Conservation (phyloP, 1,140 invertebrate genomes). For the Lepidurus couesii region DNA sequence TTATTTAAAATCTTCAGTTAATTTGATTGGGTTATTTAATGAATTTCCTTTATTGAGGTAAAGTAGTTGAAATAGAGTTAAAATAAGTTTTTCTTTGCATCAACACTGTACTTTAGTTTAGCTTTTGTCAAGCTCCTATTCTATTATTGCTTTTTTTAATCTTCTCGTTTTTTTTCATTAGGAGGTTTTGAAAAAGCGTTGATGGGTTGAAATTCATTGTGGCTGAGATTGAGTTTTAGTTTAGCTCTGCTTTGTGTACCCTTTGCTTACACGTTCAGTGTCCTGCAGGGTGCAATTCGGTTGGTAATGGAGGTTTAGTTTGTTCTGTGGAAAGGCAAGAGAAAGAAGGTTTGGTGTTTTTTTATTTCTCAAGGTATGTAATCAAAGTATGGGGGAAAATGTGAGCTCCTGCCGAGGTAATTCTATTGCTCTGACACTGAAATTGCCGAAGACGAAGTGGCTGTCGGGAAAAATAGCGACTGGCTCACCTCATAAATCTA, state of each 20-base stretch:
- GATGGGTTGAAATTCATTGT: neutral
- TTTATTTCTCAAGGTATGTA: neutral
- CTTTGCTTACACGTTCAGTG: slow-evolving; percentile 17
- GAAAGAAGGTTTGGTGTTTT: neutral
- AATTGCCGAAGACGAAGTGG: slow-evolving; percentile 17
- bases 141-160: too few species aligned
- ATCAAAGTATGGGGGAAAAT: slow-evolving; percentile 1
- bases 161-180: neutral
- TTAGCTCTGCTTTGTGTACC: slow-evolving; percentile 9
- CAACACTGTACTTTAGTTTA: too few species aligned
- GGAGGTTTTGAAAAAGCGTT: neutral
- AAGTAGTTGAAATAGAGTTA: too few species aligned
- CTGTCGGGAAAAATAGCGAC: slow-evolving; percentile 17
- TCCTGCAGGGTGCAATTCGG: slow-evolving; percentile 20
- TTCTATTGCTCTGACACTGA: slow-evolving; percentile 14
- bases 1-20: too few species aligned
- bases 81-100: too few species aligned
- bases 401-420: slow-evolving; percentile 13
- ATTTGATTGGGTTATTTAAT: too few species aligned
- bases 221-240: slow-evolving; percentile 16
- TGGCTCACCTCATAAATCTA: slow-evolving; percentile 18
- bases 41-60: too few species aligned
- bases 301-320: neutral
- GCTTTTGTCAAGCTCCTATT: too few species aligned
- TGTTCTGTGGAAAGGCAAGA: neutral